Evolutionary conservation across 2,888 invertebrate genomes (phyloP).

Genomic region (Geotrupes spiniger): DNA sequence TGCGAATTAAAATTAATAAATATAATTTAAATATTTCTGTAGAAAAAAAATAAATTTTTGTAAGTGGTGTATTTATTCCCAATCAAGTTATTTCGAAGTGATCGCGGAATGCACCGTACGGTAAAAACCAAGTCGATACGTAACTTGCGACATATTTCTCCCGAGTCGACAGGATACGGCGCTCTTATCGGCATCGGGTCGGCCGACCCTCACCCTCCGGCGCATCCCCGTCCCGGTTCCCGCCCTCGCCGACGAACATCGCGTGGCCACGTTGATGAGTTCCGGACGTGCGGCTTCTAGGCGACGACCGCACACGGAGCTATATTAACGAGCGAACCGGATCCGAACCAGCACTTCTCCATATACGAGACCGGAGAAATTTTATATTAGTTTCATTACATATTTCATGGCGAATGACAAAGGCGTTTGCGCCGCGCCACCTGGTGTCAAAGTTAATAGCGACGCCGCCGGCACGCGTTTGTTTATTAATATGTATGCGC

Average conservation of each 20-base stretch:
- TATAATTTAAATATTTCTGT: too few species aligned
- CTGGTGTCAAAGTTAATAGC: slow-evolving; percentile 7
- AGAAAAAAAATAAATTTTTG: too few species aligned
- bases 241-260: slow-evolving; percentile 18
- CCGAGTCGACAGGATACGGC: slow-evolving; percentile 58
- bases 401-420: slow-evolving; percentile 5
- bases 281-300: slow-evolving; percentile 26
- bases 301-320: slow-evolving; percentile 23
- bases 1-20: too few species aligned
- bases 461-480: not conserved
- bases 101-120: slow-evolving; percentile 26
- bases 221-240: slow-evolving; percentile 12
- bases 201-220: slow-evolving; percentile 28
- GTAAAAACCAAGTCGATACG: slow-evolving; percentile 32
- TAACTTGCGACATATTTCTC: slow-evolving; percentile 48
- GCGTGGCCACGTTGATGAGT: slow-evolving; percentile 26
- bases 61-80: too few species aligned
- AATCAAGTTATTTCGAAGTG: slow-evolving; percentile 1
- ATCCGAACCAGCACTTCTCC: slow-evolving; percentile 10
- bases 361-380: slow-evolving; percentile 1
- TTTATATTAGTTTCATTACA: slow-evolving; percentile 7
- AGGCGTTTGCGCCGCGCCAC: not conserved
- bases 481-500: slow-evolving; percentile 5
- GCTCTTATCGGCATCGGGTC: slow-evolving; percentile 34
- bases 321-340: slow-evolving; percentile 24